Conservation (phyloP, 1,140 invertebrate genomes). For the Luehdorfia chinensis region DNA sequence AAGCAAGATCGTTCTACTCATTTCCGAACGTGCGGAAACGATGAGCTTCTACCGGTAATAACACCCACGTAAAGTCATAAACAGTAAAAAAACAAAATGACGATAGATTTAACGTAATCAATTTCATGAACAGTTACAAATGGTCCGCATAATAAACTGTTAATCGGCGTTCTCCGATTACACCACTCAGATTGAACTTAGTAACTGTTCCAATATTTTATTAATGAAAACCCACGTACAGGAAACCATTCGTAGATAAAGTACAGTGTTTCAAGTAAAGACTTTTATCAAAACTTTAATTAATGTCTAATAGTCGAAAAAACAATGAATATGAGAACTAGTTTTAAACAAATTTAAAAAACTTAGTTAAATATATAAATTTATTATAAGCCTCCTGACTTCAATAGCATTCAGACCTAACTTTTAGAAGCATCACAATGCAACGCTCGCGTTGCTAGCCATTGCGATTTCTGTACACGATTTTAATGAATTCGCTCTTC, state of each 20-base stretch:
- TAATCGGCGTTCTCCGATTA: constrained; percentile 24
- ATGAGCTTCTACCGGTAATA: constrained; percentile 47
- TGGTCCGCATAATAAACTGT: constrained; percentile 31
- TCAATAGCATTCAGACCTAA: too few relatives aligned
- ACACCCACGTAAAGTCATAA: constrained; percentile 44
- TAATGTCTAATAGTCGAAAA: neutral
- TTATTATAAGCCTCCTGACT: too few relatives aligned
- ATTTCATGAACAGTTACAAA: constrained; percentile 64
- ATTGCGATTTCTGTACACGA: too few relatives aligned
- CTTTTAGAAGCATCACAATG: too few relatives aligned
- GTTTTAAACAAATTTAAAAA: too few relatives aligned
- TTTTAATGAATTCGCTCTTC: too few relatives aligned
- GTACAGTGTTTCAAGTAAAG: neutral
- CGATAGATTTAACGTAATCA: constrained; percentile 65
- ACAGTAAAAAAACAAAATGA: constrained; percentile 58
- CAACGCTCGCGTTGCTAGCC: too few relatives aligned
- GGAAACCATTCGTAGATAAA: too few relatives aligned
- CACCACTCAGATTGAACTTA: constrained; percentile 4
- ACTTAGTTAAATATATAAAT: too few relatives aligned
- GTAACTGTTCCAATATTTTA: constrained; percentile 2
- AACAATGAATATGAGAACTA: too few relatives aligned
- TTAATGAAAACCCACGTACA: constrained; percentile 14
- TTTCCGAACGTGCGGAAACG: constrained; percentile 59
- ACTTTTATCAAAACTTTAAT: neutral
- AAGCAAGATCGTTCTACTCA: constrained; percentile 19